A percentile compares a stretch with the other conserved stretches of the same genome.
Evolutionary conservation across 2,797 vertebrate genomes (phyloP).

Genomic region (Halcyon smyrnensis): DNA sequence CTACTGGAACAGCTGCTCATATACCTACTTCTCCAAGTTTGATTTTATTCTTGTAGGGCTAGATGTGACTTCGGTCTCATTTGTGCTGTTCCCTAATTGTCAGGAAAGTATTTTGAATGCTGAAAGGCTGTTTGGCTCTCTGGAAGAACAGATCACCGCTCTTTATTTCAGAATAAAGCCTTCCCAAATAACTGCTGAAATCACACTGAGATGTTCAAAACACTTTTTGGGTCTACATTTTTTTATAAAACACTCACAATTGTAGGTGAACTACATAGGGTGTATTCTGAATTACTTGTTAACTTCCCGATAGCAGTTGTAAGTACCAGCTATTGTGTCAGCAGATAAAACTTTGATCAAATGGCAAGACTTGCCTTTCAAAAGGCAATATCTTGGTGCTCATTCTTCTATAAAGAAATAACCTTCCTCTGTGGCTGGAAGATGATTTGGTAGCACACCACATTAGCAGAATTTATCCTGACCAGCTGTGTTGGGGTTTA

Average conservation of each 20-base stretch:
- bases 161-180: neutral
- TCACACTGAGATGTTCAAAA: slow-evolving; percentile 1
- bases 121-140: neutral
- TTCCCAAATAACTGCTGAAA: slow-evolving; percentile 3
- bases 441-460: slow-evolving; percentile 8
- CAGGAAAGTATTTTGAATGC: neutral
- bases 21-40: neutral
- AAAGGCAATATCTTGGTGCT: neutral
- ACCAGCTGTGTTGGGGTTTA: slow-evolving; percentile 6
- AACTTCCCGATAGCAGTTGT: slow-evolving; percentile 25
- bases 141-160: neutral
- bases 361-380: slow-evolving; percentile 23
- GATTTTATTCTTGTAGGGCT: neutral
- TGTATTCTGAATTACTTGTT: slow-evolving; percentile 63
- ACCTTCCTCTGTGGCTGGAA: neutral
- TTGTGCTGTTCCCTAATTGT: neutral
- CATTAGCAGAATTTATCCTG: slow-evolving; percentile 30
- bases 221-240: neutral
- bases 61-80: neutral
- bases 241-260: neutral
- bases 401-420: slow-evolving; percentile 41
- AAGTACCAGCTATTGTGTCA: slow-evolving; percentile 2
- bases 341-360: slow-evolving; percentile 35
- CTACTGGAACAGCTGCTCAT: neutral
- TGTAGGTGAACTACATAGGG: neutral